Conservation (phyloP, 2,113 vertebrate species). For the Solea solea region DNA sequence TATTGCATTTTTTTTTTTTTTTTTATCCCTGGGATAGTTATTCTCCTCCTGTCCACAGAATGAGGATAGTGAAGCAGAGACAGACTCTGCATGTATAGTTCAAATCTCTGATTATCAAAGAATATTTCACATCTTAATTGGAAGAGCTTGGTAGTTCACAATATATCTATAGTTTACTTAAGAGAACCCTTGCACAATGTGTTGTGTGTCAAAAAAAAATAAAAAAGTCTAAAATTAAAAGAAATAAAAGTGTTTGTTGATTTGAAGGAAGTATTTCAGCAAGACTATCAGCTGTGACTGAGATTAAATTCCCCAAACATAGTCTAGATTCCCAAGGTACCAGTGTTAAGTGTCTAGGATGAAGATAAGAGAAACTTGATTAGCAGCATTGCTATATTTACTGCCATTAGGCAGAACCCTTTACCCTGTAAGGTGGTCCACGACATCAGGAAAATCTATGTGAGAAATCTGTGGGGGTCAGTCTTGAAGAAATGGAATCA, state of each 20-base stretch:
- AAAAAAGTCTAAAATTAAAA: background rate
- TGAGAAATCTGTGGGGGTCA: background rate
- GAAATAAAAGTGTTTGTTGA: background rate
- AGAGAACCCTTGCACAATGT: no score
- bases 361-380: slow-evolving; percentile 72
- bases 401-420: slow-evolving; percentile 51
- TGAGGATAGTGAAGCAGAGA: background rate
- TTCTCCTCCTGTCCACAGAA: background rate
- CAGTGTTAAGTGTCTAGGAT: slow-evolving; percentile 64
- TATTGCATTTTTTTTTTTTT: background rate
- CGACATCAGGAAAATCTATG: slow-evolving; percentile 5
- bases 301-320: slow-evolving; percentile 64
- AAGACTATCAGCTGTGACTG: slow-evolving; percentile 45
- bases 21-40: background rate
- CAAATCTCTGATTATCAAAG: no score
- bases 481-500: background rate
- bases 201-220: no score
- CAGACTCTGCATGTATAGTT: no score
- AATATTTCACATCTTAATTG: background rate
- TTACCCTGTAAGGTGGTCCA: slow-evolving; percentile 41
- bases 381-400: slow-evolving; percentile 70
- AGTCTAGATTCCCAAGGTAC: slow-evolving; percentile 70
- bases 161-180: background rate
- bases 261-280: slow-evolving; percentile 22
- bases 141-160: background rate